Conservation (phyloP, 1,140 invertebrate species). For the Zaprionus africanus region DNA sequence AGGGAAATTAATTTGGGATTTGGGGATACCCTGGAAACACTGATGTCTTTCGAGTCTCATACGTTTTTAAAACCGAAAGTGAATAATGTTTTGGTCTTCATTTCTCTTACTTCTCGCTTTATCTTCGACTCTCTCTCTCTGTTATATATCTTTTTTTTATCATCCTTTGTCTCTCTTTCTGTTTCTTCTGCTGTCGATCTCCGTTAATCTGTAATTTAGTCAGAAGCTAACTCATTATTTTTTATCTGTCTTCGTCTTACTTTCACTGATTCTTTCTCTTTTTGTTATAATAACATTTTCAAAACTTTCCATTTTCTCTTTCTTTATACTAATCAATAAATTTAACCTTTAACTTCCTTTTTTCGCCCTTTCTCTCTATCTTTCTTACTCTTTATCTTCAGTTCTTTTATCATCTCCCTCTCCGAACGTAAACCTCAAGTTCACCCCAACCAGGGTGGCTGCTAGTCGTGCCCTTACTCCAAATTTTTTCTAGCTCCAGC, state of each 20-base stretch:
- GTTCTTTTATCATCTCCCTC: too few relatives aligned
- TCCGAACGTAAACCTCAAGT: neutral
- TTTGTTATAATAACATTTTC: neutral
- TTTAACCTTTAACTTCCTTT: neutral
- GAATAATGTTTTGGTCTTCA: neutral
- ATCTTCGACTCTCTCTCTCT: neutral
- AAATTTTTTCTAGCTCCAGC: neutral
- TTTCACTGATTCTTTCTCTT: neutral
- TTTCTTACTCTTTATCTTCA: neutral
- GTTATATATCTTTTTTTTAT: neutral
- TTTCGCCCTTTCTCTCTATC: neutral
- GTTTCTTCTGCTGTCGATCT: neutral
- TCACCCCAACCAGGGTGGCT: neutral
- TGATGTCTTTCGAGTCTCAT: too few relatives aligned
- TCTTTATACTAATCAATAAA: neutral
- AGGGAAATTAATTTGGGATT: too few relatives aligned
- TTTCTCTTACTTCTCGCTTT: neutral
- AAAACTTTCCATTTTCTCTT: neutral
- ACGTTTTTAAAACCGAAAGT: too few relatives aligned
- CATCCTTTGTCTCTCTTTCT: neutral
- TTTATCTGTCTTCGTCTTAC: neutral
- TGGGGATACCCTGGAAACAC: too few relatives aligned
- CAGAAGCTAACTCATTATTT: too few relatives aligned
- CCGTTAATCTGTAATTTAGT: too few relatives aligned
- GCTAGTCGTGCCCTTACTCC: neutral